Conservation (phyloP, 2,113 vertebrate genomes). For the Nesoenas mayeri region DNA sequence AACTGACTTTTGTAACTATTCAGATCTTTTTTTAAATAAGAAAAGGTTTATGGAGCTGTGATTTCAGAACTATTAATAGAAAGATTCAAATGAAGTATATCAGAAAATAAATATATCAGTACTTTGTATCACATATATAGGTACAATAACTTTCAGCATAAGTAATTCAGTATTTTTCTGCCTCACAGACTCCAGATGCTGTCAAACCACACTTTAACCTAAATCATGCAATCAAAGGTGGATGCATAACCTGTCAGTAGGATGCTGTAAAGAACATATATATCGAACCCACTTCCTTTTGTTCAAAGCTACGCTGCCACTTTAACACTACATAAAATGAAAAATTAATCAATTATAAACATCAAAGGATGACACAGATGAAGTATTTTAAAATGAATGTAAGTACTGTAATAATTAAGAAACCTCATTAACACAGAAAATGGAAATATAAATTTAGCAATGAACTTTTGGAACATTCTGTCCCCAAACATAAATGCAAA, state of each 20-base stretch:
- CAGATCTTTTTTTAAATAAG: neutral
- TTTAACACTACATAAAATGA: constrained; percentile 45
- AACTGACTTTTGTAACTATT: neutral
- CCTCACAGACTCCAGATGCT: neutral
- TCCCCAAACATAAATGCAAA: neutral
- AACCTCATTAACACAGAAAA: constrained; percentile 3
- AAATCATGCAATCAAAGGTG: neutral
- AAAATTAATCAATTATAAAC: constrained; percentile 65
- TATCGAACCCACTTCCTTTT: constrained; percentile 17
- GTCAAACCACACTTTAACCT: constrained; percentile 23
- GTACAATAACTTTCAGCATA: neutral
- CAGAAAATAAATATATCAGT: neutral
- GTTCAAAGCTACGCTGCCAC: constrained; percentile 36
- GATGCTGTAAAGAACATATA: neutral
- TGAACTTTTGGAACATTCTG: neutral
- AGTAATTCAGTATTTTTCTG: neutral
- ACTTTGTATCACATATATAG: neutral
- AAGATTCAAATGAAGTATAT: neutral
- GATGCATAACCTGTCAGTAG: constrained; percentile 14
- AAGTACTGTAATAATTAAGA: constrained; percentile 36
- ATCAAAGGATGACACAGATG: constrained; percentile 48
- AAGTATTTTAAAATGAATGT: constrained; percentile 26
- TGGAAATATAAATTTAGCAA: constrained; percentile 6
- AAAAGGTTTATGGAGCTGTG: neutral
- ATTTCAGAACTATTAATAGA: neutral